Evolutionary conservation across 2,113 vertebrate genomes (phyloP).

Genomic region (Rhabdornis inornatus): DNA sequence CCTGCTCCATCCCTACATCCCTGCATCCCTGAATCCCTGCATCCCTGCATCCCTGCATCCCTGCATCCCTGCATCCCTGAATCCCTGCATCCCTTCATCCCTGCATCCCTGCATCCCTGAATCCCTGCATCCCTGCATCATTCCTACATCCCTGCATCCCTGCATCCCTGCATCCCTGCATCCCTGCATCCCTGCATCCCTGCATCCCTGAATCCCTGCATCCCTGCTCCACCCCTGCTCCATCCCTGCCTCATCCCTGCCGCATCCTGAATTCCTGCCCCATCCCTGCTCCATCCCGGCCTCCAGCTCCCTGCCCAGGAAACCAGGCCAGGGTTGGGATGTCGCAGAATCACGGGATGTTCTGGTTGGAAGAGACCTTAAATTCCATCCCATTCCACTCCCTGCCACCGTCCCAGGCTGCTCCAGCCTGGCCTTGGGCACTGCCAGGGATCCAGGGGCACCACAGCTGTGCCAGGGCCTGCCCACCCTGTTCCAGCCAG

Average conservation of each 20-base stretch:
- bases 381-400: rapidly evolving
- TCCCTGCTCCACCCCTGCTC: not conserved
- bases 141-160: not conserved
- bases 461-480: not conserved
- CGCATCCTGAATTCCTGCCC: not conserved
- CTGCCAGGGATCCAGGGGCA: not conserved
- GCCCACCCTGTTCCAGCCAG: not conserved
- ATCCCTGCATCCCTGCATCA: no score
- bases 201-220: not conserved
- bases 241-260: not conserved
- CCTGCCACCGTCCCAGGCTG: rapidly evolving
- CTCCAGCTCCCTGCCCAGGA: rapidly evolving
- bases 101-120: not conserved
- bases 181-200: not conserved
- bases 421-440: not conserved
- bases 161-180: not conserved
- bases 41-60: no score
- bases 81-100: no score
- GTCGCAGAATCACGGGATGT: rapidly evolving
- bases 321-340: not conserved
- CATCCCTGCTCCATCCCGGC: not conserved
- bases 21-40: not conserved
- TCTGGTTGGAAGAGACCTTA: not conserved
- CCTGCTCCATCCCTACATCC: not conserved
- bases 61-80: not conserved